Evolutionary conservation across 2,797 vertebrate species (phyloP).

Genomic region (Tapera naevia): DNA sequence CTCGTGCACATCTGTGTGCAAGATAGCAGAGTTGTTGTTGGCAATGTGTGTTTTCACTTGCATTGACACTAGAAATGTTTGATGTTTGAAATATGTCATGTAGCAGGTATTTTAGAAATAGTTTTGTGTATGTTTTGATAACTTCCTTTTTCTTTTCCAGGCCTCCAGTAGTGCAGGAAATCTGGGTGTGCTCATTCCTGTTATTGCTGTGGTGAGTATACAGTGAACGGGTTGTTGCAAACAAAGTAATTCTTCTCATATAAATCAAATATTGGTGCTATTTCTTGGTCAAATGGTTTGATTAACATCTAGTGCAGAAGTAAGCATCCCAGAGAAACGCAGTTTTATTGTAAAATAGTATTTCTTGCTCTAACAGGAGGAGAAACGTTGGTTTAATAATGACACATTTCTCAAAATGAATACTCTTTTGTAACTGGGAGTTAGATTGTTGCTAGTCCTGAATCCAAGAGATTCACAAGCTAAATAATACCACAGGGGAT

Average conservation of each 20-base stretch:
- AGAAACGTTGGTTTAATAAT: background rate
- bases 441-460: background rate
- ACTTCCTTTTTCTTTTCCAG: constrained; percentile 70
- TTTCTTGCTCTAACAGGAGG: background rate
- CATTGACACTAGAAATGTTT: background rate
- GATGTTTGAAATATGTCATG: background rate
- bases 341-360: background rate
- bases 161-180: constrained; percentile 98
- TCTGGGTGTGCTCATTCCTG: constrained; percentile 96
- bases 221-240: background rate
- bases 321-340: background rate
- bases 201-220: constrained; percentile 94
- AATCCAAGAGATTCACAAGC: background rate
- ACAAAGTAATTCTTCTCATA: background rate
- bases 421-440: background rate
- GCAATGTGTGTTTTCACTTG: background rate
- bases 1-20: background rate
- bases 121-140: background rate
- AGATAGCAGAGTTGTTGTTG: background rate
- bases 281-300: background rate
- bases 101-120: background rate
- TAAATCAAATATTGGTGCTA: background rate
- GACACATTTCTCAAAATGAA: background rate
- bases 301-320: background rate
- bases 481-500: background rate